Conservation (phyloP, 1,140 invertebrate genomes). For the Physella acuta region DNA sequence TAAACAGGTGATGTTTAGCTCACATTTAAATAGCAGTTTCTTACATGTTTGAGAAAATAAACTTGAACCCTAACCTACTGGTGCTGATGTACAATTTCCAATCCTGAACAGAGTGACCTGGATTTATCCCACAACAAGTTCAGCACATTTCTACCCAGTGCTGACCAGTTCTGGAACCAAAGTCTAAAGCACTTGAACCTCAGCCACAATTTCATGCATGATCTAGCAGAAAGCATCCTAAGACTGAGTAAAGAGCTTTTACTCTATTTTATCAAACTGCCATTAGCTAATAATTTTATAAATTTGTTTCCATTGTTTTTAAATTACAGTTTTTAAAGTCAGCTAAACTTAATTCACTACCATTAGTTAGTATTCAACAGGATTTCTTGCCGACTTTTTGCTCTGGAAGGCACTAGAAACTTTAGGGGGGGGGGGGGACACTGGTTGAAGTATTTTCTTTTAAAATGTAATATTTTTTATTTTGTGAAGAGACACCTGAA, state of each 20-base stretch:
- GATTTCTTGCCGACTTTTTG: neutral
- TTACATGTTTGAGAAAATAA: neutral
- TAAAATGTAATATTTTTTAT: neutral
- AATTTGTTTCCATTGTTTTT: neutral
- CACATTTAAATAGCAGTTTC: neutral
- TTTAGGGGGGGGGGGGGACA: neutral
- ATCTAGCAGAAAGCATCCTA: conserved; percentile 12
- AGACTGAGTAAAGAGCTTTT: conserved; percentile 8
- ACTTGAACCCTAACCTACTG: neutral
- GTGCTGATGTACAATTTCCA: neutral
- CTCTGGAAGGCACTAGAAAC: neutral
- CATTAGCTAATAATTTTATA: neutral
- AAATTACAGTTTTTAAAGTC: neutral
- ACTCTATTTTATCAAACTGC: neutral
- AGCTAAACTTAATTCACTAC: neutral
- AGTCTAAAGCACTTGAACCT: neutral
- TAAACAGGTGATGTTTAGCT: neutral
- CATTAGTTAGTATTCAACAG: neutral
- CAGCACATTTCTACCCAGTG: conserved; percentile 6
- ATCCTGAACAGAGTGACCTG: neutral
- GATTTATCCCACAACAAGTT: conserved; percentile 18
- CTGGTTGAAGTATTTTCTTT: neutral
- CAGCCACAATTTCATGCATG: neutral
- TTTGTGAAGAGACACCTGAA: neutral
- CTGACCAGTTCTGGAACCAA: conserved; percentile 18